Base-by-base conservation (phyloP, 2,888 invertebrate species). In the Mongoloraphidia duomilia region DNA sequence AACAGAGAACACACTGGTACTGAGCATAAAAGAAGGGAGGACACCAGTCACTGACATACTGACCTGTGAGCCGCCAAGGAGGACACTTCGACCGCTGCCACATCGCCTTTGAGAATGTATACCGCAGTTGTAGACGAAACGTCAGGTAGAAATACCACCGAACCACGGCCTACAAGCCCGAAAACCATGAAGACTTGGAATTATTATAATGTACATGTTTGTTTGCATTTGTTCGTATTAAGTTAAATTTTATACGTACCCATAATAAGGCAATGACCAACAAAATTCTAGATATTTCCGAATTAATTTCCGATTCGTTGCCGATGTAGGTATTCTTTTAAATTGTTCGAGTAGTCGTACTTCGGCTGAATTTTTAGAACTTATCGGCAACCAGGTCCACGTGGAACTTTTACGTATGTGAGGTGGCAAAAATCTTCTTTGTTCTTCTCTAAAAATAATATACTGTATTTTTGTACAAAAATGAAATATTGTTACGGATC, bases 221-320 rank as follows among this genome's bases (percentile, higher is more conserved):
- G 34, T 33, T 9, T 17, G 3, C 17, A 17, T 17, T 17, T 45
- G 4, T 8, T 9, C 13, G 8, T 11, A 12, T 11, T 38, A 38
- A 11, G 38, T 38, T 38, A 13, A 12, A 38, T 38, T 38, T 38
- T 38, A 47, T 34, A 62, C 68, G 65, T 63, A 83, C 87, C 94
- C 94, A 68, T 91, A 94, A 66, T 85, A 89, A 44, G 86, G 91
- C 56, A 94, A 72, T 5, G 90, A 84, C 77, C 94, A 86, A 58
- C 89, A 91, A 63, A 92, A 87, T 59, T 91, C 85, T 55, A 95
- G 73, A 71, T 95, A 95, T 64, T 90, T 90, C 60, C 84, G 77
- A 58, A 92, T 81, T 51, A 94, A 74, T 63, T 90, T 90, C 50
- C 85, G 71, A 6, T 88, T 82, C 46, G 90, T 86, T 9, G 83